Evolutionary conservation across 2,113 vertebrate species (phyloP), one percentile per base, ranked within the genome.

Genomic region (Blennius ocellaris): DNA sequence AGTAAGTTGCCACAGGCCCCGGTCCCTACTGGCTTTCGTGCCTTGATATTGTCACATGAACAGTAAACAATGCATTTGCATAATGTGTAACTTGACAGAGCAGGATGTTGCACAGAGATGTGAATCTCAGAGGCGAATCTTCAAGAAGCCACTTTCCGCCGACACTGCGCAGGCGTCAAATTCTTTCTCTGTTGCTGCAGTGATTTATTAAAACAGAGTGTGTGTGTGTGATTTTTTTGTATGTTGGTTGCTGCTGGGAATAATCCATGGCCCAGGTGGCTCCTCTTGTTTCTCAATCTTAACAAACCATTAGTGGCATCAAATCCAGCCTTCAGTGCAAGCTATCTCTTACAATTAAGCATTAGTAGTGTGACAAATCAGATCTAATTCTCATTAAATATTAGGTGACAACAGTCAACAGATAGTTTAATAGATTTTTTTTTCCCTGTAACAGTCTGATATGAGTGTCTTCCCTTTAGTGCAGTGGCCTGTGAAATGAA

Each of bases 41-140:
- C 76, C 81, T 87, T 84, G 76, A 84, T 87, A 81, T 83, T 86
- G 86, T 91, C 86, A 85, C 73, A 89, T 76, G 76, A 89, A 88
- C 60, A 69, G 88, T 87, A 90, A 92, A 91, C 89, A 87, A 84
- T 56, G 49, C 69, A 89, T 91, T 92, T 90, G 83, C 85, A 90
- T 91, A 88, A 85, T 89, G 73, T 77, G 89, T 76, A 72, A 78
- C 81, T 87, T 87, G 82, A 93, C 88, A 82, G 77, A 79, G 85
- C 38, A 64, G 80, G 82, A 75, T 87, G 78, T 80, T 73, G 73
- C 77, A 73, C 63, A 65, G 78, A 87, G 78, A 82, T 60, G 59
- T 37, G 64, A 82, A 82, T 82, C 85, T 89, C 89, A 52, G 80
- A 85, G 83, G 87, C 76, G 76, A 53, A 84, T 77, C 81, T 85